Evolutionary conservation across 2,797 vertebrate genomes (phyloP).

Genomic region (Sebastes trivittatus): DNA sequence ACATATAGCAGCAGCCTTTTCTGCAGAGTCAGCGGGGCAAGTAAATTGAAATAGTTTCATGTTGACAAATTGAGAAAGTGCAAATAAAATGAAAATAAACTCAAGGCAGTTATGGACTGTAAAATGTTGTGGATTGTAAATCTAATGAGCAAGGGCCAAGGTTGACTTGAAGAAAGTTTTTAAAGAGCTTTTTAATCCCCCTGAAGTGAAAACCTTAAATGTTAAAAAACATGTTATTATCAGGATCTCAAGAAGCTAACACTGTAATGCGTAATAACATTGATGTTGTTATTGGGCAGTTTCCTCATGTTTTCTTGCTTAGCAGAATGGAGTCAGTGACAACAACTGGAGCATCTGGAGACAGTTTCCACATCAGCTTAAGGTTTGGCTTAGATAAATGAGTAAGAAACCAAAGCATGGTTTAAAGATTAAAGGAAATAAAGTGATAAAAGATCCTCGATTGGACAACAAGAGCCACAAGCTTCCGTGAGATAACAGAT

Average conservation of each 20-base stretch:
- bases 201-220: background rate
- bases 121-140: slow-evolving; percentile 52
- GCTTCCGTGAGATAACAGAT: slow-evolving; percentile 62
- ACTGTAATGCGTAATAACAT: background rate
- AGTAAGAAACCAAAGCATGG: slow-evolving; percentile 44
- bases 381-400: slow-evolving; percentile 49
- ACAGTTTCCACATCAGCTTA: slow-evolving; percentile 57
- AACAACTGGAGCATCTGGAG: slow-evolving; percentile 69
- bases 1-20: slow-evolving; percentile 60
- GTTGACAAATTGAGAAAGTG: slow-evolving; percentile 73
- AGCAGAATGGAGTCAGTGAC: slow-evolving; percentile 8
- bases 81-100: slow-evolving; percentile 62
- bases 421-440: slow-evolving; percentile 66
- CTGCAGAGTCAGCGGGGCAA: slow-evolving; percentile 71
- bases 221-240: background rate
- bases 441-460: slow-evolving; percentile 66
- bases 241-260: background rate
- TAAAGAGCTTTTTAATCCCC: background rate
- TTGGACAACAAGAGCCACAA: slow-evolving; percentile 40
- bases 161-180: slow-evolving; percentile 24
- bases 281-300: background rate
- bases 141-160: slow-evolving; percentile 30
- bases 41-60: slow-evolving; percentile 51
- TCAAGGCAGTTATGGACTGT: slow-evolving; percentile 8
- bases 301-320: slow-evolving; percentile 30